phyloP scores from a whole-genome alignment of 2,113 vertebrate genomes.

The Oriolus oriolus region DNA sequence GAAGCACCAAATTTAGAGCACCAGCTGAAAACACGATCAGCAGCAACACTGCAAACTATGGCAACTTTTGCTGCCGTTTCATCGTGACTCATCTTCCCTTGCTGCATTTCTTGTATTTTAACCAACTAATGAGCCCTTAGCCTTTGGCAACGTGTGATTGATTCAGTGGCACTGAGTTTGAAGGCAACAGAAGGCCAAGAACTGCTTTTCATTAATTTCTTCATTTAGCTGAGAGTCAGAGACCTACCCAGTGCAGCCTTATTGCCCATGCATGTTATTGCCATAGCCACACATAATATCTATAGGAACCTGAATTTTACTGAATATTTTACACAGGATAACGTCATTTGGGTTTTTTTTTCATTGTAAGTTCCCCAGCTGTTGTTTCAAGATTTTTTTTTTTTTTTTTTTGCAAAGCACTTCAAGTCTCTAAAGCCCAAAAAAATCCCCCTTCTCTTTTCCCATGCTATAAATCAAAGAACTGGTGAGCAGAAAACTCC shows the following conservation, averaged over 20 bases:
- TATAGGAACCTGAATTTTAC: not conserved
- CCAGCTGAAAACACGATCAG: not conserved
- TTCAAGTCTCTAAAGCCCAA: not conserved
- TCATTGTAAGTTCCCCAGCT: not conserved
- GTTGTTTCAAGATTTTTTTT: not conserved
- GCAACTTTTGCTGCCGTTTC: not conserved
- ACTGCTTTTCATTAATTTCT: not conserved
- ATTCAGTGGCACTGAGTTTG: not conserved
- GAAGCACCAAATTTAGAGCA: not conserved
- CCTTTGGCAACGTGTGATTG: not conserved
- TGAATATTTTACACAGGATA: not conserved
- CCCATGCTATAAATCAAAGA: not conserved
- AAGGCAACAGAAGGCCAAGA: not conserved
- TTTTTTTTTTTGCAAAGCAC: not conserved
- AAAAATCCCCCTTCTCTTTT: not conserved
- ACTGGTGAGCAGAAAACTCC: not conserved
- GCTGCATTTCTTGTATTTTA: not conserved
- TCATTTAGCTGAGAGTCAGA: not conserved
- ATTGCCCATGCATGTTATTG: not conserved
- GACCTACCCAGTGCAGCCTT: not conserved
- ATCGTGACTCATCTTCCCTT: not conserved
- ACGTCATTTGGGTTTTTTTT: not conserved
- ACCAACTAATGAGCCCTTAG: not conserved
- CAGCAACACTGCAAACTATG: rapidly evolving
- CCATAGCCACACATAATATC: not conserved